These are phyloP conservation scores for Leptinotarsa juncta DNA, from an alignment of 2,888 invertebrate genomes.

Conservation along the genomic window DNA sequence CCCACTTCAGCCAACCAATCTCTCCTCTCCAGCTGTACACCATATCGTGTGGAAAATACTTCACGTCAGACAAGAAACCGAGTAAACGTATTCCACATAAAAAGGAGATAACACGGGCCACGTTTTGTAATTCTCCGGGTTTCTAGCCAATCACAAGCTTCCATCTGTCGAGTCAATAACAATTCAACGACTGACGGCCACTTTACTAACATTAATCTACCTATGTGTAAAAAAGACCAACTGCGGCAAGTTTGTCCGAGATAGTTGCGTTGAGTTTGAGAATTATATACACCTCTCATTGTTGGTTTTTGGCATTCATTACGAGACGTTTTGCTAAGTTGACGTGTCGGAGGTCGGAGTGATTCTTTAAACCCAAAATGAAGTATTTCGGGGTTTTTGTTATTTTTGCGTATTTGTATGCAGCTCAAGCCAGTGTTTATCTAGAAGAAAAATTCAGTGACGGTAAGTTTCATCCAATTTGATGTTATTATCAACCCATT, in stretches of 20 bases:
- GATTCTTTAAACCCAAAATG: constrained; percentile 55
- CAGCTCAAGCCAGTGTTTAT: constrained; percentile 77
- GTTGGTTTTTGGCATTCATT: constrained; percentile 56
- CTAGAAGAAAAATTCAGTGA: constrained; percentile 85
- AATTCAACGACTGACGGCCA: constrained; percentile 50
- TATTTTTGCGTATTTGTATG: constrained; percentile 65
- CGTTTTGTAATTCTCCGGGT: constrained; percentile 36
- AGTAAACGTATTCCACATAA: too few relatives aligned
- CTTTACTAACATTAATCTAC: constrained; percentile 1
- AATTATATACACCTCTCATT: constrained; percentile 50
- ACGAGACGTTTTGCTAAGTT: constrained; percentile 53
- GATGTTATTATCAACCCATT: constrained; percentile 18
- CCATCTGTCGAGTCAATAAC: constrained; percentile 64
- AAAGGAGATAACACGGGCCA: constrained; percentile 37
- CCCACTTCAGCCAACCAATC: constrained; percentile 51
- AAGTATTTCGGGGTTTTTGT: constrained; percentile 68
- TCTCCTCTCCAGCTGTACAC: constrained; percentile 56
- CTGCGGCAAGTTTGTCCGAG: constrained; percentile 44
- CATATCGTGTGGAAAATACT: constrained; percentile 40
- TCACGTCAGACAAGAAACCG: constrained; percentile 41
- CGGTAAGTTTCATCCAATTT: constrained; percentile 72
- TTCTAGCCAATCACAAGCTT: constrained; percentile 61
- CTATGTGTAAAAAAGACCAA: constrained; percentile 44
- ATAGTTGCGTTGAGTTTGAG: constrained; percentile 37
- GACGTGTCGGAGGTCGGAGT: constrained; percentile 56